Percentiles rank a stretch among this genome's conserved stretches.
Evolutionary conservation across 2,888 invertebrate genomes (phyloP).

Genomic region (Tetanocera ferruginea): DNA sequence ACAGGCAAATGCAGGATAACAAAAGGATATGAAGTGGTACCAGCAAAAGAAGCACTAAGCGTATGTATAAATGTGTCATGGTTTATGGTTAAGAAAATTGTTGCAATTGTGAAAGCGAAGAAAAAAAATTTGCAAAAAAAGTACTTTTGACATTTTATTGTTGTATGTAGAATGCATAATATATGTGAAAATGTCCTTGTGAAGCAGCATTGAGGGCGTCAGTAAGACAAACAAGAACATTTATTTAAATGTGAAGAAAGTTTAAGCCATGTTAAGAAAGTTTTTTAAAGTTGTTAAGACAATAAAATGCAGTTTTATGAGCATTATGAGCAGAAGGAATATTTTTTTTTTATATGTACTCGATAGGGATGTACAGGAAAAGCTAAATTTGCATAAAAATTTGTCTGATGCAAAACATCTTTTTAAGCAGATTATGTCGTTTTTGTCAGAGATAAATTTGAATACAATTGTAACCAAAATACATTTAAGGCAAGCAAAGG

Average conservation of each 20-base stretch:
- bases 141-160: background rate
- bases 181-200: conserved; percentile 2
- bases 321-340: too few species aligned
- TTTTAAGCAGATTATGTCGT: too few species aligned
- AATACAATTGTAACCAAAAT: too few species aligned
- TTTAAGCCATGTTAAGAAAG: background rate
- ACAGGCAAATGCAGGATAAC: conserved; percentile 29
- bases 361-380: background rate
- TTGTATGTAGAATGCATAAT: conserved; percentile 12
- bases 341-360: too few species aligned
- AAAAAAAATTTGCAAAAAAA: background rate
- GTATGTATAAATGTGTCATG: conserved; percentile 26
- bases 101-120: conserved; percentile 17
- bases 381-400: background rate
- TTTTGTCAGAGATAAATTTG: too few species aligned
- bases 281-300: background rate
- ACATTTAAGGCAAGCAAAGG: too few species aligned
- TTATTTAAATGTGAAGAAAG: background rate
- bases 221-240: background rate
- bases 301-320: background rate
- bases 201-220: background rate
- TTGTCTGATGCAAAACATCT: too few species aligned
- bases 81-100: conserved; percentile 31
- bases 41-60: conserved; percentile 12
- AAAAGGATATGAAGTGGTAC: conserved; percentile 20